Percentiles rank a stretch among this genome's conserved stretches.
Conservation (phyloP, 1,140 invertebrate genomes). For the Meloidogyne hapla region DNA sequence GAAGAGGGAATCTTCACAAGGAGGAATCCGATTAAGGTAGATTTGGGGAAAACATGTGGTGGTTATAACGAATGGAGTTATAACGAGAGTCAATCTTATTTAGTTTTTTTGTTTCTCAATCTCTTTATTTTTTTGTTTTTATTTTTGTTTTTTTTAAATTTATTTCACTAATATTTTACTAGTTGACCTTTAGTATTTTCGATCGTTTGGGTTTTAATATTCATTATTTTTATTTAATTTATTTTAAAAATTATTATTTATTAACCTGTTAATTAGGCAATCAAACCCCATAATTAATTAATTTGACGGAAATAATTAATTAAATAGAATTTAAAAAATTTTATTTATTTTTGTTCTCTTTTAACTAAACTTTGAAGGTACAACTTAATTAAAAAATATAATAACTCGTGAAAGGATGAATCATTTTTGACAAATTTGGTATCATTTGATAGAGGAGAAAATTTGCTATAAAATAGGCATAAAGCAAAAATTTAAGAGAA, state of each 20-base stretch:
- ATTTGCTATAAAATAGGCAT: neutral
- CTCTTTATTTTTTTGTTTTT: no score
- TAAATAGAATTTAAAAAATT: neutral
- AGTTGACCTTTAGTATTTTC: no score
- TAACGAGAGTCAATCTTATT: no score
- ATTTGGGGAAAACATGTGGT: no score
- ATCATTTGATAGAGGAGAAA: neutral
- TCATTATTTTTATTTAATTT: neutral
- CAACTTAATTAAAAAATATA: no score
- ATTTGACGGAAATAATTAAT: slow-evolving; percentile 1
- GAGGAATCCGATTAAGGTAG: no score
- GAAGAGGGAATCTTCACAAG: no score
- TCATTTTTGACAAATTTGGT: neutral
- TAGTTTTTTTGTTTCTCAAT: no score
- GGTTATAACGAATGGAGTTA: no score
- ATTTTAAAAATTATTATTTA: neutral
- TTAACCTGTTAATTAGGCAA: slow-evolving; percentile 3
- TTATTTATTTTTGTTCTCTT: neutral
- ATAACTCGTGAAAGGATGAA: neutral
- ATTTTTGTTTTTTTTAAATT: no score
- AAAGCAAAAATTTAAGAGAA: neutral
- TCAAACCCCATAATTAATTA: neutral
- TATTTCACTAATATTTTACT: no score
- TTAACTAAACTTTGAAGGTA: neutral
- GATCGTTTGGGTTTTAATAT: neutral